phyloP scores from a whole-genome alignment of 2,797 vertebrate species.

The Oophaga sylvatica region DNA sequence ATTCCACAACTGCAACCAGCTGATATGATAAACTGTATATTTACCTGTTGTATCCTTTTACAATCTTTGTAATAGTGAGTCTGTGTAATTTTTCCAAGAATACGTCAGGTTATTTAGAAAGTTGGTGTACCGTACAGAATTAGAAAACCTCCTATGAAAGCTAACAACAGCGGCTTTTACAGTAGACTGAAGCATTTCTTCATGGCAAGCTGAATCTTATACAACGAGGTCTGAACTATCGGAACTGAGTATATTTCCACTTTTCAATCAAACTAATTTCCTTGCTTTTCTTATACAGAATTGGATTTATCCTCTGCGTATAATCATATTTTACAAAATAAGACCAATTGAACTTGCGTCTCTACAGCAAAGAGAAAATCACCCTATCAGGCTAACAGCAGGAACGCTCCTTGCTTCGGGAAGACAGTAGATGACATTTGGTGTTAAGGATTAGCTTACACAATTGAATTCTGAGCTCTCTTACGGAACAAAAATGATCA shows the following conservation, averaged over 20 bases:
- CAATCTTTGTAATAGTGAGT: neutral
- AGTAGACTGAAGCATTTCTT: neutral
- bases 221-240: neutral
- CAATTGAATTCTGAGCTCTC: conserved; percentile 50
- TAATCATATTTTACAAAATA: conserved; percentile 56
- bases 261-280: conserved; percentile 47
- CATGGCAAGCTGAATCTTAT: neutral
- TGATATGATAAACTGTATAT: too few species aligned
- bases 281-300: conserved; percentile 41
- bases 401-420: conserved; percentile 53
- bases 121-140: neutral
- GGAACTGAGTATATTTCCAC: conserved; percentile 21
- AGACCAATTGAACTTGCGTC: conserved; percentile 51
- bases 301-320: conserved; percentile 44
- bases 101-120: neutral
- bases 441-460: conserved; percentile 60
- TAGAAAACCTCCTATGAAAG: neutral
- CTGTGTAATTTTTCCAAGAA: neutral
- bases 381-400: conserved; percentile 58
- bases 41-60: neutral
- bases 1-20: neutral
- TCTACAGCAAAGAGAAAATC: conserved; percentile 44
- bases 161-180: neutral
- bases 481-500: conserved; percentile 35
- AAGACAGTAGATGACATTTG: conserved; percentile 51